Percentiles rank a stretch among this genome's conserved stretches.
These are phyloP conservation scores for Tapirus terrestris DNA, from an alignment of 2,113 vertebrate species.

Conservation along the genomic window DNA sequence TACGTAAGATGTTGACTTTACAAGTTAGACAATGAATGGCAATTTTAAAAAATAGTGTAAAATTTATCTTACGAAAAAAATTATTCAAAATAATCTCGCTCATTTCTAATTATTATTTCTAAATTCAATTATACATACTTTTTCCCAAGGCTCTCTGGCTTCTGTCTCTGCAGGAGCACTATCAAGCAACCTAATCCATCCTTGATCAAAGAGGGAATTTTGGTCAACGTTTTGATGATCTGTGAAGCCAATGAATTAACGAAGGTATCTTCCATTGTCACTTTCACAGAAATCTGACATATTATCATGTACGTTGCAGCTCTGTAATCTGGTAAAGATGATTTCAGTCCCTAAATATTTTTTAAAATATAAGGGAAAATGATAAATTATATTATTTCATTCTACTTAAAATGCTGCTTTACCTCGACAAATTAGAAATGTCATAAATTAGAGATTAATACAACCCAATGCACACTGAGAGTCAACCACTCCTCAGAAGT, in stretches of 20 bases:
- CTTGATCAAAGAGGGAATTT: slow-evolving; percentile 85
- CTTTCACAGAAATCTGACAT: slow-evolving; percentile 94
- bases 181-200: slow-evolving; percentile 94
- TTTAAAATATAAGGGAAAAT: slow-evolving; percentile 56
- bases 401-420: slow-evolving; percentile 36
- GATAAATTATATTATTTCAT: slow-evolving; percentile 19
- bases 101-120: not conserved
- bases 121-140: slow-evolving; percentile 87
- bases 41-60: not conserved
- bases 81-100: not conserved
- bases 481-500: not conserved
- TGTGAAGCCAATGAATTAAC: slow-evolving; percentile 90
- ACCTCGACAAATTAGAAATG: slow-evolving; percentile 4
- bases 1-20: not conserved
- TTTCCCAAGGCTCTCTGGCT: slow-evolving; percentile 86
- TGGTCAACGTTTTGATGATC: slow-evolving; percentile 90
- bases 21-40: not conserved
- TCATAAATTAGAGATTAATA: not conserved
- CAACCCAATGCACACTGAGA: not conserved
- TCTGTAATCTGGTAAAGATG: slow-evolving; percentile 92
- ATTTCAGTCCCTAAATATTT: slow-evolving; percentile 93
- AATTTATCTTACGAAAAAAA: not conserved
- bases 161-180: slow-evolving; percentile 95
- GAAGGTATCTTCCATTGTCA: slow-evolving; percentile 90
- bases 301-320: slow-evolving; percentile 96